Evolutionary conservation across 2,888 invertebrate genomes (phyloP), one percentile per base, ranked within the genome.

Genomic region (Petrolisthes cinctipes): DNA sequence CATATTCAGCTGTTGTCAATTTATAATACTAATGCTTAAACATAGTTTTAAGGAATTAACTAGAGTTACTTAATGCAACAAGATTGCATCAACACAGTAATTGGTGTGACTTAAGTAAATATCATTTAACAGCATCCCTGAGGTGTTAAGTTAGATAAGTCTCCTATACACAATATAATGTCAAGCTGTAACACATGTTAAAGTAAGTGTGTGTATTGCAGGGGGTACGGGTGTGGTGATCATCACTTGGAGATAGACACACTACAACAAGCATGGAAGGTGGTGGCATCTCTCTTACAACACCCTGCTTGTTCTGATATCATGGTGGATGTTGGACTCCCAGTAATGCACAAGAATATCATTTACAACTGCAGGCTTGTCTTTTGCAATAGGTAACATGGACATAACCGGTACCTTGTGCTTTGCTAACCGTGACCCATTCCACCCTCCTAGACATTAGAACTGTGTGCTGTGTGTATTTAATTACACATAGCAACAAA

Each of bases 241-340:
- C 99, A 99, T 93, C 99, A 99, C 93, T 96, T 96, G 92, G 99
- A 99, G 93, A 95, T 96, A 85, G 99, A 99, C 93, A 99, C 99
- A 5, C 96, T 95, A 92, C 94, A 97, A 0, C 99, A 99, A 93
- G 97, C 97, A 68, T 99, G 99, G 98, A 98, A 99, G 93, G 97
- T 98, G 1, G 93, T 99, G 7, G 94, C 96, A 0, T 95, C 96
- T 91, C 94, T 99, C 4, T 94, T 99, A 61, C 95, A 95, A 91
- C 95, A 97, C 51, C 95, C 96, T 0, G 94, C 95, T 51, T 97
- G 97, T 92, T 95, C 95, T 92, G 97, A 97, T 92, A 97, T 99
- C 92, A 94, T 99, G 37, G 95, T 98, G 90, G 98, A 99, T 93
- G 97, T 99, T 17, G 99, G 99, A 11, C 98, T 99, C 98, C 99